Evolutionary conservation across 2,888 invertebrate genomes (phyloP).

Genomic region (Brachycybe producta): DNA sequence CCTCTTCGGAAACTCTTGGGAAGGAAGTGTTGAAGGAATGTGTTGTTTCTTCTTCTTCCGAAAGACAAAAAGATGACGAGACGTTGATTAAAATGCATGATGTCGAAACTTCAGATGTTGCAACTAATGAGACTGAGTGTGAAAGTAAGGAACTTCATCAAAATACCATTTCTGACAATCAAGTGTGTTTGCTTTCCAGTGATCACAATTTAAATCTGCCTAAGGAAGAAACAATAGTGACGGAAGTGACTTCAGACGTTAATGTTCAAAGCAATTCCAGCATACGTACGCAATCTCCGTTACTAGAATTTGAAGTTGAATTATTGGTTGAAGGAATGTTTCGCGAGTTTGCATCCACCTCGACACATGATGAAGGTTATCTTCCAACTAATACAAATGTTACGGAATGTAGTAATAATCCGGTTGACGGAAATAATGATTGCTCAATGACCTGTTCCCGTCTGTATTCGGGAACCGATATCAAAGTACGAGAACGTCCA

Average conservation of each 20-base stretch:
- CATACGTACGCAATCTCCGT: constrained; percentile 2
- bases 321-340: constrained; percentile 12
- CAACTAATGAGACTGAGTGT: background rate
- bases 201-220: no score
- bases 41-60: no score
- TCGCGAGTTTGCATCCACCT: constrained; percentile 1
- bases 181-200: no score
- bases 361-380: background rate
- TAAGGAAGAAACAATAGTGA: background rate
- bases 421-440: background rate
- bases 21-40: background rate
- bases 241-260: no score
- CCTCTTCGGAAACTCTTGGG: constrained; percentile 10
- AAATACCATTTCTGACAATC: no score
- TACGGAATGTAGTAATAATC: background rate
- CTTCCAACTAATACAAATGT: background rate
- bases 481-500: background rate
- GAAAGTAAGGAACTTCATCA: background rate
- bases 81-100: background rate
- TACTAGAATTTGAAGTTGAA: constrained; percentile 16
- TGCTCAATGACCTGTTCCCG: background rate
- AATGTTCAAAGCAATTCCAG: background rate
- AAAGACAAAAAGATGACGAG: no score
- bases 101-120: background rate
- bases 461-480: no score